A percentile compares a stretch with the other conserved stretches of the same genome.
These are phyloP conservation scores for Serripes groenlandicus DNA, from an alignment of 2,888 invertebrate genomes.

Conservation along the genomic window DNA sequence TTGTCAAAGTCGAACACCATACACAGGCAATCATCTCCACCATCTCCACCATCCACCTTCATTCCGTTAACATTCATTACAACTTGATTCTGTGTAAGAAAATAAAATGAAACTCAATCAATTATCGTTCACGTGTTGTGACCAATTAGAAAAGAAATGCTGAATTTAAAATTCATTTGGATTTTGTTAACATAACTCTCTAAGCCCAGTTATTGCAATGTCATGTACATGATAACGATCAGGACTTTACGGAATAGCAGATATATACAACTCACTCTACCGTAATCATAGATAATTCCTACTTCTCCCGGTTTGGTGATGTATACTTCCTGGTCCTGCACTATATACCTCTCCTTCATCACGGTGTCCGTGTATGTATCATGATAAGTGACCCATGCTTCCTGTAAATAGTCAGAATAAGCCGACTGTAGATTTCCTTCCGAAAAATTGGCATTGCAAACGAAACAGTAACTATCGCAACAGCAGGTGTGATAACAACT, in stretches of 20 bases:
- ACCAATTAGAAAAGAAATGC: neutral
- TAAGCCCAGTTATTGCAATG: too few relatives aligned
- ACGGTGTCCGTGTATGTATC: neutral
- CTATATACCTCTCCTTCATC: slow-evolving; percentile 4
- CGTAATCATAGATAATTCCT: neutral
- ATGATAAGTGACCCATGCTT: neutral
- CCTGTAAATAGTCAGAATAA: too few relatives aligned
- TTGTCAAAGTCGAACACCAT: neutral
- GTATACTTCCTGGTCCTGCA: neutral
- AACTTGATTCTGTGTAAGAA: neutral
- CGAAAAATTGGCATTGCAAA: too few relatives aligned
- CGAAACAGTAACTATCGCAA: too few relatives aligned
- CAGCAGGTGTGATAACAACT: too few relatives aligned
- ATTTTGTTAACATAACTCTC: too few relatives aligned
- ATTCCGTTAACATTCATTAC: neutral
- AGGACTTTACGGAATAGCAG: too few relatives aligned
- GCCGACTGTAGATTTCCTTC: too few relatives aligned
- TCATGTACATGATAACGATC: too few relatives aligned
- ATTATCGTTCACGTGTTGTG: neutral
- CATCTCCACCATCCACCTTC: neutral
- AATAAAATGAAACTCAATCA: neutral
- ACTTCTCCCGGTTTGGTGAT: slow-evolving; percentile 1
- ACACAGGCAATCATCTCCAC: neutral
- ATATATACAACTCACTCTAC: too few relatives aligned
- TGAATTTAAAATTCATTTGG: too few relatives aligned